Evolutionary conservation across 1,140 invertebrate genomes (phyloP), one percentile per base, ranked within the genome.

Genomic region (Steinernema feltiae): DNA sequence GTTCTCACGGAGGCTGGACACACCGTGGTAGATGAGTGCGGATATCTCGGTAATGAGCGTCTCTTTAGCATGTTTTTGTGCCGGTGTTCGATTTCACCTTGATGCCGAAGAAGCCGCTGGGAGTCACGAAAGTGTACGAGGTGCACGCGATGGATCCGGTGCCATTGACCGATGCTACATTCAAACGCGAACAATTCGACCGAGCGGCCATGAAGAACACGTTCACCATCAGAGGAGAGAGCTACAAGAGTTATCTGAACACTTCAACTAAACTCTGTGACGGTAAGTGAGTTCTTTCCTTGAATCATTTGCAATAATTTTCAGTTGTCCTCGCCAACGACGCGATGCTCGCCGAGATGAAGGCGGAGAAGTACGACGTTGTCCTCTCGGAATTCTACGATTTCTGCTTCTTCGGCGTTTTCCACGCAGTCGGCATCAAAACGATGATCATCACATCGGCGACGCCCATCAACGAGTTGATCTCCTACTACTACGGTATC

Each of bases 1-100:
- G 30, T 71, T 27, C 70, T 71, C 29, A 46, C 30, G 7, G 70
- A 71, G 3, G 70, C 70, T 24, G 70, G 70, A 3, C 70, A 71
- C 24, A 46, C 30, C 3, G 70, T 71, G 30, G 70, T 71, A 46
- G 30, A 29, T 71, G n/a, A n/a, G n/a, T n/a, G n/a, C n/a, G n/a
- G n/a, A n/a, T n/a, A n/a, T n/a, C n/a, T n/a, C n/a, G n/a, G n/a
- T n/a, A n/a, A n/a, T n/a, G n/a, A n/a, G n/a, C n/a, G n/a, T n/a
- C n/a, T n/a, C n/a, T n/a, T n/a, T n/a, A n/a, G n/a, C n/a, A n/a
- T n/a, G n/a, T n/a, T n/a, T n/a, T n/a, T n/a, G n/a, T n/a, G n/a
- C n/a, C n/a, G n/a, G n/a, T n/a, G n/a, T n/a, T n/a, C n/a, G n/a
- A n/a, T n/a, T n/a, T n/a, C n/a, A n/a, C n/a, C n/a, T n/a, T n/a